A percentile compares a stretch with the other conserved stretches of the same genome.
Evolutionary conservation across 1,140 invertebrate genomes (phyloP).

Genomic region (Caenorhabditis tropicalis): DNA sequence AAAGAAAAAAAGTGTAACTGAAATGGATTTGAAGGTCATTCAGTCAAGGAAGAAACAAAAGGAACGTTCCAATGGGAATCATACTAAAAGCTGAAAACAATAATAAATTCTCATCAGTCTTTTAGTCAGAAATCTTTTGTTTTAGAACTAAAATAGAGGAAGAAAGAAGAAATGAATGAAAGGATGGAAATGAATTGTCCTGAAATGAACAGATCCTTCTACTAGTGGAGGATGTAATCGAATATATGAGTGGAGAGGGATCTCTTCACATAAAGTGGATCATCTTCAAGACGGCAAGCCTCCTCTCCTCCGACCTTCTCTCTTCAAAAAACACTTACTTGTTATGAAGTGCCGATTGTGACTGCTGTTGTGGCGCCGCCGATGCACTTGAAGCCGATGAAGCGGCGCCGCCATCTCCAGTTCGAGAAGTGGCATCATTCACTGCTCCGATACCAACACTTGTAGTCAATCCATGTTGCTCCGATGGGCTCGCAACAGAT

Average conservation of each 20-base stretch:
- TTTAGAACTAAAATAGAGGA: not conserved
- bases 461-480: constrained; percentile 35
- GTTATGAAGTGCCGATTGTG: constrained; percentile 44
- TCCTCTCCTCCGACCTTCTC: constrained; percentile 36
- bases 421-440: constrained; percentile 40
- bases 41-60: no score
- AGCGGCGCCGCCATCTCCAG: constrained; percentile 35
- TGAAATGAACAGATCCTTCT: constrained; percentile 40
- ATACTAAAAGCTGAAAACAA: no score
- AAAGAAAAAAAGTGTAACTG: no score
- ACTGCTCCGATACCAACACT: constrained; percentile 3
- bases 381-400: constrained; percentile 41
- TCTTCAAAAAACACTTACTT: constrained; percentile 44
- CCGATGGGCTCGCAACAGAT: constrained; percentile 25
- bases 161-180: not conserved
- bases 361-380: constrained; percentile 39
- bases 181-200: not conserved
- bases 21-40: no score
- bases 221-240: constrained; percentile 40
- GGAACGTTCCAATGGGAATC: no score
- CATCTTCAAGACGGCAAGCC: constrained; percentile 37
- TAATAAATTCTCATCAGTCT: no score
- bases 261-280: constrained; percentile 45
- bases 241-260: constrained; percentile 42
- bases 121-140: no score